Percentiles rank a stretch among this genome's conserved stretches.
These are phyloP conservation scores for Murina feae DNA, from an alignment of 2,113 vertebrate species.

Conservation along the genomic window DNA sequence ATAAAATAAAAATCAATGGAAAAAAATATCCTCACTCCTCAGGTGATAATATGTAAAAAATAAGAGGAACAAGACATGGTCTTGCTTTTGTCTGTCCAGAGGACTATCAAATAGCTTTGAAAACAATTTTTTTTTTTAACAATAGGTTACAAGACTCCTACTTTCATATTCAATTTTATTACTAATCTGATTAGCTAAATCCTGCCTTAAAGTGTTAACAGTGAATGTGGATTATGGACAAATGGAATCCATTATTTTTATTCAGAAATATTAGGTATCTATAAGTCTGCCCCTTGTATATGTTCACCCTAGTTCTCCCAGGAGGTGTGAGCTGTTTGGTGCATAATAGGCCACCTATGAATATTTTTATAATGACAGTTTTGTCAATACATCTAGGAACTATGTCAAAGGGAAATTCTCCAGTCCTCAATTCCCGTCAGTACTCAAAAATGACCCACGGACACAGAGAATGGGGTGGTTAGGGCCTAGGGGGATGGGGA, in stretches of 20 bases:
- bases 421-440: not conserved
- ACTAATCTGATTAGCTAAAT: constrained; percentile 72
- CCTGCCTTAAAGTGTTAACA: constrained; percentile 57
- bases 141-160: constrained; percentile 46
- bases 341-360: not conserved
- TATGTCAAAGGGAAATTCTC: not conserved
- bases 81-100: not conserved
- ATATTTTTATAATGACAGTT: not conserved
- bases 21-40: too few species aligned
- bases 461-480: too few species aligned
- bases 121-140: constrained; percentile 62
- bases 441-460: not conserved
- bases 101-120: constrained; percentile 25
- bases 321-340: not conserved
- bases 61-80: not conserved
- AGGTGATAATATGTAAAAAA: too few species aligned
- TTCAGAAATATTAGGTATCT: constrained; percentile 52
- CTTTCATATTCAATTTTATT: constrained; percentile 48
- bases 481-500: too few species aligned
- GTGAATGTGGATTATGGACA: constrained; percentile 45
- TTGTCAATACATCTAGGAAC: not conserved
- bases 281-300: not conserved
- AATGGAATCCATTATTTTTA: constrained; percentile 30
- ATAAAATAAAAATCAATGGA: too few species aligned
- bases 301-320: not conserved